A percentile compares a stretch with the other conserved stretches of the same genome.
Conservation (phyloP, 2,888 invertebrate species). For the Ophraella communa region DNA sequence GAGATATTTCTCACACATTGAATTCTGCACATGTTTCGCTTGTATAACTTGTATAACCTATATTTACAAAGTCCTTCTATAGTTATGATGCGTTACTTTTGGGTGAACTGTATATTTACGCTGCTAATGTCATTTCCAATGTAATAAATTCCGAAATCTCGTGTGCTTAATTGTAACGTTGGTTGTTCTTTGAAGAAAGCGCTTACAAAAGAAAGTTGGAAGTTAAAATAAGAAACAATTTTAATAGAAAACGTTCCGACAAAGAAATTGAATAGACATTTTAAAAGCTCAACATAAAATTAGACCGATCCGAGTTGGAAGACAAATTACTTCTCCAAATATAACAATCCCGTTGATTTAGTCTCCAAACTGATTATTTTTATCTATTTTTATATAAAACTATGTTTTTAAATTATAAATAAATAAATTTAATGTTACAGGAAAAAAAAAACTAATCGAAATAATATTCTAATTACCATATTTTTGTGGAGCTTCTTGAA, state of each 20-base stretch:
- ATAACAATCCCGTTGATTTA: background rate
- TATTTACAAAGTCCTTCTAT: no score
- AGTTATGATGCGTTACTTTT: no score
- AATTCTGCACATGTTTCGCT: no score
- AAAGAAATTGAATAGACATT: constrained; percentile 24
- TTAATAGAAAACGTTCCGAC: constrained; percentile 19
- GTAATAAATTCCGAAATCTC: constrained; percentile 9
- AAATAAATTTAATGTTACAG: constrained; percentile 13
- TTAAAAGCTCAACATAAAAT: background rate
- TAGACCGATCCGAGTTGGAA: background rate
- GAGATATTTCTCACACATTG: no score
- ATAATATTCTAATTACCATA: constrained; percentile 23
- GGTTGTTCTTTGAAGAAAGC: constrained; percentile 12
- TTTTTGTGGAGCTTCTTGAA: constrained; percentile 16
- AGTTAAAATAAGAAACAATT: constrained; percentile 12
- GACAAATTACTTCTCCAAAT: background rate
- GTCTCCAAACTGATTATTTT: no score
- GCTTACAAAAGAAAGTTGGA: constrained; percentile 3
- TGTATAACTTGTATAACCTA: no score
- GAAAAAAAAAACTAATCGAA: constrained; percentile 19
- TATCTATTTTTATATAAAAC: no score
- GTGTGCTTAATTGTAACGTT: constrained; percentile 2
- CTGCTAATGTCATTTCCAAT: constrained; percentile 10
- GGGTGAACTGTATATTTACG: no score
- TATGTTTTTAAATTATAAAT: no score